Base-by-base conservation (phyloP, 2,888 invertebrate species). In the Pachydiplax longipennis region DNA sequence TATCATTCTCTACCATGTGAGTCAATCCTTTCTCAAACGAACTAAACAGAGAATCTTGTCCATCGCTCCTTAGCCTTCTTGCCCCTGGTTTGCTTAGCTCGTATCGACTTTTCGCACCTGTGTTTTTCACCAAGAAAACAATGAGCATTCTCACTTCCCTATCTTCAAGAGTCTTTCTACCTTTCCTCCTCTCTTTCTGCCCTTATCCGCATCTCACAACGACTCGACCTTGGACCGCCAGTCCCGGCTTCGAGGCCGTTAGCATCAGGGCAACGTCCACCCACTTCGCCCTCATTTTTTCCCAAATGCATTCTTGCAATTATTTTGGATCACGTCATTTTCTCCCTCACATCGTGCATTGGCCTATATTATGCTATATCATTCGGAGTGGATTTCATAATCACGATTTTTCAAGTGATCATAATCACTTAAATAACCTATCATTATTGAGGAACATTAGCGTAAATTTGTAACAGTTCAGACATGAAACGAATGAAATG, bases 191-290 rank as follows among this genome's bases (percentile, higher is more conserved):
- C 12, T 25, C 53, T 53, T 53, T 58, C 2, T 83, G 83, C 83
- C 83, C 83, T 83, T 83, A 83, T 83, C 83, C 83, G 83, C 35
- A 58, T 61, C 58, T 83, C 35, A 18, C 35, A 83, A 58, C 35
- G 83, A 58, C 83, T 83, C 83, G 83, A 83, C 83, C 83, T 83
- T 83, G 83, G 83, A 83, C 35, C 83, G 58, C 83, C 83, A 61
- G 83, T 83, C 83, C 83, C 83, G 83, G 83, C 83, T 83, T 83
- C 83, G 83, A 83, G 83, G 83, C 83, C 83, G 83, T 58, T n/a
- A 31, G 83, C 83, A 53, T 25, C 83, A 35, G 83, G 83, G 83
- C 83, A 83, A 58, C 35, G 58, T 25, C 83, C 83, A 83, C 53
- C 61, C 44, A 31, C 53, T 58, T 58, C 83, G 58, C 83, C 83